Evolutionary conservation across 2,888 invertebrate genomes (phyloP).

Genomic region (Scaptomyza caliginosa): DNA sequence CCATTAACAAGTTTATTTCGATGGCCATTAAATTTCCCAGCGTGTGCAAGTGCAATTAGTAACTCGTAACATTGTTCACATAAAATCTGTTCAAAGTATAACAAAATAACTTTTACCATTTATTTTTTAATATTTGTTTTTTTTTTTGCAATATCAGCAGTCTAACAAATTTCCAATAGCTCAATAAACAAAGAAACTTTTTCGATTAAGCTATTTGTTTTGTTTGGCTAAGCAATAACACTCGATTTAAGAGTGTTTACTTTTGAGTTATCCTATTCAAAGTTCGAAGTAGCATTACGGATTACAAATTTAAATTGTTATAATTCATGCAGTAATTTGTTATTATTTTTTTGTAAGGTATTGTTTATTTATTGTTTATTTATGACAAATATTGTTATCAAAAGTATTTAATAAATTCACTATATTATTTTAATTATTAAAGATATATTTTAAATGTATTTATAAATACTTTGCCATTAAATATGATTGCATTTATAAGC

Average conservation of each 20-base stretch:
- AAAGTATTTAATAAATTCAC: too few species aligned
- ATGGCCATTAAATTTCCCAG: background rate
- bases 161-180: conserved; percentile 10
- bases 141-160: conserved; percentile 4
- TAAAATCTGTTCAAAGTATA: background rate
- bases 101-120: conserved; percentile 6
- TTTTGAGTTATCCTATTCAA: background rate
- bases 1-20: background rate
- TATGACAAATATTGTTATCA: too few species aligned
- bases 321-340: too few species aligned
- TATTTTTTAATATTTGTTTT: background rate
- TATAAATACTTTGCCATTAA: too few species aligned
- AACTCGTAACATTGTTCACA: background rate
- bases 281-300: too few species aligned
- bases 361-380: too few species aligned
- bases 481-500: too few species aligned
- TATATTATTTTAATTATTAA: too few species aligned
- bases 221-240: background rate
- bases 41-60: conserved; percentile 5
- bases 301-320: too few species aligned
- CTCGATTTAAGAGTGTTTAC: background rate
- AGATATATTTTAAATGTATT: too few species aligned
- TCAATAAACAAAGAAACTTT: conserved; percentile 39
- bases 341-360: too few species aligned
- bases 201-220: conserved; percentile 38